A percentile compares a stretch with the other conserved stretches of the same genome.
These are phyloP conservation scores for Phycodurus eques DNA, from an alignment of 2,113 vertebrate species.

Conservation along the genomic window DNA sequence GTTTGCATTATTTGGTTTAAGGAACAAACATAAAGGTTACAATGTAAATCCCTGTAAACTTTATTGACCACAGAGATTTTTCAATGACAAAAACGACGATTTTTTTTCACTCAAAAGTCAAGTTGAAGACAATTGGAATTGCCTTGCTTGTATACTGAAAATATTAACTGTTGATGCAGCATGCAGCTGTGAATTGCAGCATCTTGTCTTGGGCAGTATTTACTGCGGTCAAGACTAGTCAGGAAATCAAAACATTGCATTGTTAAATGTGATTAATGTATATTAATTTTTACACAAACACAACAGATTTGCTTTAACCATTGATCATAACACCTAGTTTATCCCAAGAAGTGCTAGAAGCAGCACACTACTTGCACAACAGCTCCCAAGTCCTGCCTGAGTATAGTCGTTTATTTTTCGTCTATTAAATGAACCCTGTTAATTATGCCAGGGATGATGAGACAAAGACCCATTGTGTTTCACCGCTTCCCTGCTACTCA, in stretches of 20 bases:
- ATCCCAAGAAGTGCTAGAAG: neutral
- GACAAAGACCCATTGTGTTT: slow-evolving; percentile 70
- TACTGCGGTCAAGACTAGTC: neutral
- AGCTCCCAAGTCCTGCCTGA: slow-evolving; percentile 26
- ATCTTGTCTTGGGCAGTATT: neutral
- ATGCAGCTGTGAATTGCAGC: neutral
- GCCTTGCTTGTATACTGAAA: neutral
- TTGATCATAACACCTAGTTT: neutral
- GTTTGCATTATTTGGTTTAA: slow-evolving; percentile 5
- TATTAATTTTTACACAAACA: no score
- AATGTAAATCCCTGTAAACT: neutral
- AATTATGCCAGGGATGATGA: slow-evolving; percentile 61
- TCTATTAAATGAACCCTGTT: slow-evolving; percentile 71
- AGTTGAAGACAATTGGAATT: neutral
- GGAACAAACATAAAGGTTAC: neutral
- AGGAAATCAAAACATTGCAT: neutral
- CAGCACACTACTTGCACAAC: slow-evolving; percentile 26
- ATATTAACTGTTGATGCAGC: slow-evolving; percentile 6
- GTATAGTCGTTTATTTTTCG: slow-evolving; percentile 36
- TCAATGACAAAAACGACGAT: neutral
- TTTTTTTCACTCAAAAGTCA: neutral
- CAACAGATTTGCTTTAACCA: neutral
- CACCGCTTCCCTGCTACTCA: slow-evolving; percentile 54
- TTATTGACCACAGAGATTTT: neutral
- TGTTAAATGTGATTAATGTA: neutral